Evolutionary conservation across 2,797 vertebrate species (phyloP).

Genomic region (Champsocephalus gunnari): DNA sequence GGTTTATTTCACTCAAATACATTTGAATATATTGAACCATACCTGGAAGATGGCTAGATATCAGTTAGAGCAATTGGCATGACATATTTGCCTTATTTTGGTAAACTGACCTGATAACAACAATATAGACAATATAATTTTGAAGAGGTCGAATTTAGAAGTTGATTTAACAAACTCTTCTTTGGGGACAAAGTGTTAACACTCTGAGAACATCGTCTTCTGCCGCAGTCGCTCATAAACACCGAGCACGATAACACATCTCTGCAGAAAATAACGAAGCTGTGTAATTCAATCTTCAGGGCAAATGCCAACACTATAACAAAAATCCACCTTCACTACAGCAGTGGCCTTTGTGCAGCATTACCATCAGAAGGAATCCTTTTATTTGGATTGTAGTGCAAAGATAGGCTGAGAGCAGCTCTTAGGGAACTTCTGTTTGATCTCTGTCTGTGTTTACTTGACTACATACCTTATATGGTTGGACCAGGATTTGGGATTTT

Average conservation of each 20-base stretch:
- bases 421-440: slow-evolving; percentile 36
- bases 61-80: neutral
- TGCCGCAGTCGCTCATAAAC: slow-evolving; percentile 59
- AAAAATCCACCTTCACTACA: slow-evolving; percentile 42
- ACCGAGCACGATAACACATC: slow-evolving; percentile 57
- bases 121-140: neutral
- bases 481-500: slow-evolving; percentile 28
- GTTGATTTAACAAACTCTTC: neutral
- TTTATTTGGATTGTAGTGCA: slow-evolving; percentile 34
- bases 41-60: neutral
- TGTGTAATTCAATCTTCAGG: slow-evolving; percentile 61
- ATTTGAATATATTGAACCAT: too few relatives aligned
- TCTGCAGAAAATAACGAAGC: slow-evolving; percentile 56
- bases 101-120: neutral
- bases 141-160: neutral
- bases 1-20: neutral
- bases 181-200: slow-evolving; percentile 27
- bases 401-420: slow-evolving; percentile 45
- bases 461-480: slow-evolving; percentile 21
- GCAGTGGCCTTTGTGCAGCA: slow-evolving; percentile 10
- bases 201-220: slow-evolving; percentile 44
- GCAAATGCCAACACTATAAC: slow-evolving; percentile 53
- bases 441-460: slow-evolving; percentile 29
- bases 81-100: neutral
- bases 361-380: slow-evolving; percentile 21